Percentiles rank a stretch among this genome's conserved stretches.
Conservation (phyloP, 1,140 invertebrate genomes). For the Orchestia grillus region DNA sequence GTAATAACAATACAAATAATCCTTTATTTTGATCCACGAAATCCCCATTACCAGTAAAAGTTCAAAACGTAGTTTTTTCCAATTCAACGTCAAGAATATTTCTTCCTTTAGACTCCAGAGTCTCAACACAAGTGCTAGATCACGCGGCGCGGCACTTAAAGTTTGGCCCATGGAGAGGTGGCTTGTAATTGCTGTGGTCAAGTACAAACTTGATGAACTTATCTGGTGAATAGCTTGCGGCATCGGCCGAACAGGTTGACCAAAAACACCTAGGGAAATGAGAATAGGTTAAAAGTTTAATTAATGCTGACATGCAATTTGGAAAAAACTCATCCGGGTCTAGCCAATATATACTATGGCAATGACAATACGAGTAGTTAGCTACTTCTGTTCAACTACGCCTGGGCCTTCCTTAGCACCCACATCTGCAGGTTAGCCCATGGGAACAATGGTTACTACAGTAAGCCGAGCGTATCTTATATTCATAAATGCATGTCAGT, state of each 20-base stretch:
- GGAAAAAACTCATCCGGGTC: no score
- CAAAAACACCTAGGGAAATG: background rate
- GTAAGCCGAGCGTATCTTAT: no score
- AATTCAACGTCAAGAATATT: background rate
- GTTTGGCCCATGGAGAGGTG: background rate
- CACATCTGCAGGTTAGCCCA: no score
- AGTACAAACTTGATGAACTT: background rate
- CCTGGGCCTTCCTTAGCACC: no score
- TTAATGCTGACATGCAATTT: no score
- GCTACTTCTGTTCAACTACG: no score
- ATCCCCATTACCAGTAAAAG: background rate
- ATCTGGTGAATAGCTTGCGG: background rate
- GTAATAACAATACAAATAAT: background rate
- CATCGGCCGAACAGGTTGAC: background rate
- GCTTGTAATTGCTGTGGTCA: background rate
- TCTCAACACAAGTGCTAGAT: background rate
- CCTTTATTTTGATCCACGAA: background rate
- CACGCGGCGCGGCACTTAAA: background rate
- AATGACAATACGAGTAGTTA: no score
- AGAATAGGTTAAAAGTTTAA: background rate
- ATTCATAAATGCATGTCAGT: no score
- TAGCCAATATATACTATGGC: no score
- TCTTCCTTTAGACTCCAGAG: background rate
- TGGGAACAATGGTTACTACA: no score
- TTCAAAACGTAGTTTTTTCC: background rate